A percentile compares a stretch with the other conserved stretches of the same genome.
These are phyloP conservation scores for Manis javanica DNA, from an alignment of 2,797 vertebrate genomes.

Conservation along the genomic window DNA sequence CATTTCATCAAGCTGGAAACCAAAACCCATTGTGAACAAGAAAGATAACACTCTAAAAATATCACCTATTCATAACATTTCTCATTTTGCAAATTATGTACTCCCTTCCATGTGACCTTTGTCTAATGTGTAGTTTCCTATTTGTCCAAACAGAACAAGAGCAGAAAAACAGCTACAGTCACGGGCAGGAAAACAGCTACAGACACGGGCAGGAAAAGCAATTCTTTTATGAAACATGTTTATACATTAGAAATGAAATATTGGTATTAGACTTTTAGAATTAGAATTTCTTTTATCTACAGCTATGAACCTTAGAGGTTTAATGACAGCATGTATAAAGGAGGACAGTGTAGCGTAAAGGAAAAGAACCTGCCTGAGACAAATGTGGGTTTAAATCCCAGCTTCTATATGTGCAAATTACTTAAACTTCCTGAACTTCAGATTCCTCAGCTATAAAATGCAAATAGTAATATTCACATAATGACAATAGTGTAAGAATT, in stretches of 20 bases:
- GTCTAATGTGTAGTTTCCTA: conserved; percentile 60
- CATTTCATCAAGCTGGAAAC: conserved; percentile 68
- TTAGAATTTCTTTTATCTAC: background rate
- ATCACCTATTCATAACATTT: conserved; percentile 65
- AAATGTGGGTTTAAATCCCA: conserved; percentile 9
- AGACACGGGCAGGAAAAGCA: background rate
- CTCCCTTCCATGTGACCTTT: conserved; percentile 65
- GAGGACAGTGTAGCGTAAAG: background rate
- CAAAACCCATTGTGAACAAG: conserved; percentile 46
- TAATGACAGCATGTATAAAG: background rate
- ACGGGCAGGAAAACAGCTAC: background rate
- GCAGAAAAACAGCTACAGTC: conserved; percentile 61
- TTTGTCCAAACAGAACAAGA: conserved; percentile 56
- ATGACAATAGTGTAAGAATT: background rate
- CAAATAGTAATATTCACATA: background rate
- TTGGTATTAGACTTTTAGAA: background rate
- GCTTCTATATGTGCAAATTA: background rate
- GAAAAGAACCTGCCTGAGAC: background rate
- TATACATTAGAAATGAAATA: conserved; percentile 31
- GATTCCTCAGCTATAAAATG: background rate
- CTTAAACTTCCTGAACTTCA: conserved; percentile 4
- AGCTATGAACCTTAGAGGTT: background rate
- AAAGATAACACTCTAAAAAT: conserved; percentile 74
- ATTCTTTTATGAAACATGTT: conserved; percentile 15
- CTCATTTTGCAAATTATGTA: conserved; percentile 56